Base-by-base conservation (phyloP, 1,140 invertebrate species). In the Ips typographus region DNA sequence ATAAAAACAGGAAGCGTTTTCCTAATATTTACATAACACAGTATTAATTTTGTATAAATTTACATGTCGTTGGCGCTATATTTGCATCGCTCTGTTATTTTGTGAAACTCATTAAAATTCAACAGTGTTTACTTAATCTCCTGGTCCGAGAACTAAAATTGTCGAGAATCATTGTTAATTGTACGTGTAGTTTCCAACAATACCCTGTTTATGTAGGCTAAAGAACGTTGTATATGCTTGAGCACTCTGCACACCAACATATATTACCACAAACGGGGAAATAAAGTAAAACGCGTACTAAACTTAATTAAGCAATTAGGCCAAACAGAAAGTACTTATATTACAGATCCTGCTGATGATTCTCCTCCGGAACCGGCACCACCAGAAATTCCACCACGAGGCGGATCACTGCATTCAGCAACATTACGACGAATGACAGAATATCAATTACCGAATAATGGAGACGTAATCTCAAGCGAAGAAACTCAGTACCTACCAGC, bases 331-430 rank as follows among this genome's bases (percentile, higher is more conserved):
- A 22, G 22, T 22, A 22, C 22, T 22, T 22, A 22, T 22, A 22
- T 22, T 22, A 22, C 22, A 22, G 22, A 22, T 37, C 3, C 81
- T 3, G 83, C 85, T 42, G 83, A 87, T 71, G 87, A 90, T 66
- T 88, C 88, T 0, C 89, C 89, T 2, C 89, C 89, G 2, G 89
- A 91, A 76, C 89, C 89, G 1, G 89, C 89, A 5, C 89, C 89
- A 6, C 89, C 89, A 0, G 89, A 91, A 78, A 87, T 91, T 4
- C 89, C 89, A 4, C 88, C 89, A 1, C 81, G 89, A 49, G 89
- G 89, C 3, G 88, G 87, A 2, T 90, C 89, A 40, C 80, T 90
- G 22, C 87, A 89, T 76, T 83, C 85, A 52, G 79, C 85, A 0
- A 78, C 78, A 22, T 65, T 80, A 37, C 75, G 79, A 38, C 63